Evolutionary conservation across 1,140 invertebrate species (phyloP), one percentile per base, ranked within the genome.

Genomic region (Zaprionus ornatus): DNA sequence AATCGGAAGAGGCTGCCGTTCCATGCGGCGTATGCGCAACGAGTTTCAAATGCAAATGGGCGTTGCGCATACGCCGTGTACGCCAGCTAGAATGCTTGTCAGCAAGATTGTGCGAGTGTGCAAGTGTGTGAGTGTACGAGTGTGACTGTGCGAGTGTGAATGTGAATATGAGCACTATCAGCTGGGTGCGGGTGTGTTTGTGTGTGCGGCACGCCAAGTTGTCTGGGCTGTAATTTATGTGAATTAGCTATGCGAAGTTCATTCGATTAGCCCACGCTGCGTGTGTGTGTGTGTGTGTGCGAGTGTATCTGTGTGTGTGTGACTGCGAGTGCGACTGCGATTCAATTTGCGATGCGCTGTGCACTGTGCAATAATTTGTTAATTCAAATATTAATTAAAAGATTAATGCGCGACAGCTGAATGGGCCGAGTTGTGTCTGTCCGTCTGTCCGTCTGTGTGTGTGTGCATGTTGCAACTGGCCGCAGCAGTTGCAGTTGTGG

Each of bases 301-400:
- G n/a, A n/a, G n/a, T n/a, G n/a, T n/a, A n/a, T n/a, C n/a, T 32
- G 21, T 29, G 29, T 37, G 29, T 19, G 1, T 72, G 13, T 23
- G 21, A 42, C 17, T 67, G 32, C 37, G 32, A 56, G 25, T 61
- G 40, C 17, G 7, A 42, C 10, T 68, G 56, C 60, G 54, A 72
- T 66, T 72, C 70, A 65, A 72, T 72, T 72, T 72, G 73, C 45
- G 74, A 77, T 78, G 77, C 74, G 54, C 56, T 32, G 63, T 32
- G 63, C 67, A 62, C 59, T 67, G 19, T 76, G 79, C 69, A 90
- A 88, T 84, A 81, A 82, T 87, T 86, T 80, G 78, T 70, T 74
- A 90, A 82, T 73, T 79, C 86, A 90, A 90, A 90, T 85, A 90
- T 85, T 90, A 90, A 90, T 90, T 85, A 90, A 88, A 90, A 88